Evolutionary conservation across 2,888 invertebrate genomes (phyloP), one percentile per base, ranked within the genome.

Genomic region (Homarus gammarus): DNA sequence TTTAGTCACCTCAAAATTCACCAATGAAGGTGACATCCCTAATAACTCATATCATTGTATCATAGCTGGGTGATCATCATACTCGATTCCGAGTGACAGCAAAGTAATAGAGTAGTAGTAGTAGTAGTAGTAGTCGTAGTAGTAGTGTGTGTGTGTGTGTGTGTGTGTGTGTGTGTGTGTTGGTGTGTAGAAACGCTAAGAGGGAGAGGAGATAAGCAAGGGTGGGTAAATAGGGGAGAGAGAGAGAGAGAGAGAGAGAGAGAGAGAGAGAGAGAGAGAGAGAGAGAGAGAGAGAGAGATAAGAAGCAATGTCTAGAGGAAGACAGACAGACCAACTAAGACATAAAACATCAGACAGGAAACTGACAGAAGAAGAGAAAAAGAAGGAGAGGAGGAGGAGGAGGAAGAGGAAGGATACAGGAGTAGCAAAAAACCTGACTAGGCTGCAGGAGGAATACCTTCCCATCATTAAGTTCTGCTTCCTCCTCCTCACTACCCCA

Each of bases 161-260:
- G 2, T 12, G n/a, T 44, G 12, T 49, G n/a, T 27, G 0, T 49
- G 3, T 49, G 6, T 40, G n/a, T 18, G 8, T 49, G 15, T 22
- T 38, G 15, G n/a, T 44, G 10, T 22, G 31, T 6, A 12, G 6
- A 51, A 1, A 38, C 12, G 22, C 27, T 31, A 18, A 78, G 78
- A 51, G 56, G 44, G 56, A 78, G 78, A 78, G 51, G 27, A 38
- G 36, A 15, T 18, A 38, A 51, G 56, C 49, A 38, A 78, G 51
- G 27, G 78, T n/a, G 51, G 36, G 56, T n/a, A 27, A 51, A 27
- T 36, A 77, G 77, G 77, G 77, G 77, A 77, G 77, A 77, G 77
- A 77, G 79, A 79, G 56, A 79, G 51, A 78, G 51, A 78, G 79
- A 79, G 40, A 77, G 40, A 77, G 40, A 38, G 44, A 77, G 44